These are phyloP conservation scores for Autographa gamma DNA, from an alignment of 2,888 invertebrate species.

Conservation along the genomic window DNA sequence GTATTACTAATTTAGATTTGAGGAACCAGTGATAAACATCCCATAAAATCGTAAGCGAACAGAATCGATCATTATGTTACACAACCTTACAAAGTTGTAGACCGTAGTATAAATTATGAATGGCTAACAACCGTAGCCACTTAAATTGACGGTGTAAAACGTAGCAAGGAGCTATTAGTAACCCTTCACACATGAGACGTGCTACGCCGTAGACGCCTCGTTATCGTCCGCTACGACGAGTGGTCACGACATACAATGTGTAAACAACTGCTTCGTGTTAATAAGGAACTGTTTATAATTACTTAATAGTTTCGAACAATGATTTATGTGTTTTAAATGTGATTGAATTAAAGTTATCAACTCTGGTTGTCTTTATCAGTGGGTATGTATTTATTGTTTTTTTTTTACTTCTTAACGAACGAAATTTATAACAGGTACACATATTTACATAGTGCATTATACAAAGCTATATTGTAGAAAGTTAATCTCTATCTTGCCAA, in stretches of 20 bases:
- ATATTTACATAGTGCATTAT: too few relatives aligned
- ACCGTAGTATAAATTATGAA: conserved; percentile 9
- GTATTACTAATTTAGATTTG: too few relatives aligned
- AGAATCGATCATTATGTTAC: not conserved
- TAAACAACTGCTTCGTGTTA: conserved; percentile 7
- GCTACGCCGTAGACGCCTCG: conserved; percentile 44
- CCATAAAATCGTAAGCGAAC: not conserved
- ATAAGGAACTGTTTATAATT: not conserved
- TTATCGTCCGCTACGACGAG: conserved; percentile 37
- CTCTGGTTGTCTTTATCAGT: too few relatives aligned
- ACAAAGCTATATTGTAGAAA: too few relatives aligned
- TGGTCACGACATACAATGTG: conserved; percentile 19
- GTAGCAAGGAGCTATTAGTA: conserved; percentile 27
- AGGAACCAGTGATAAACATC: too few relatives aligned
- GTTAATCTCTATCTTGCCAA: too few relatives aligned
- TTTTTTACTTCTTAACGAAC: too few relatives aligned
- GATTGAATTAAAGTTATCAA: too few relatives aligned
- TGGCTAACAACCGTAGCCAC: conserved; percentile 19
- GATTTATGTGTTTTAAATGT: not conserved
- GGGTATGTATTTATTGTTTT: too few relatives aligned
- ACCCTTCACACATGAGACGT: conserved; percentile 27
- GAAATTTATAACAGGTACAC: too few relatives aligned
- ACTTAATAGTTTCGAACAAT: not conserved
- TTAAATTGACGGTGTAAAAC: conserved; percentile 15
- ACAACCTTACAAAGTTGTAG: not conserved